Evolutionary conservation across 2,113 vertebrate genomes (phyloP), one percentile per base, ranked within the genome.

Genomic region (Origma solitaria): DNA sequence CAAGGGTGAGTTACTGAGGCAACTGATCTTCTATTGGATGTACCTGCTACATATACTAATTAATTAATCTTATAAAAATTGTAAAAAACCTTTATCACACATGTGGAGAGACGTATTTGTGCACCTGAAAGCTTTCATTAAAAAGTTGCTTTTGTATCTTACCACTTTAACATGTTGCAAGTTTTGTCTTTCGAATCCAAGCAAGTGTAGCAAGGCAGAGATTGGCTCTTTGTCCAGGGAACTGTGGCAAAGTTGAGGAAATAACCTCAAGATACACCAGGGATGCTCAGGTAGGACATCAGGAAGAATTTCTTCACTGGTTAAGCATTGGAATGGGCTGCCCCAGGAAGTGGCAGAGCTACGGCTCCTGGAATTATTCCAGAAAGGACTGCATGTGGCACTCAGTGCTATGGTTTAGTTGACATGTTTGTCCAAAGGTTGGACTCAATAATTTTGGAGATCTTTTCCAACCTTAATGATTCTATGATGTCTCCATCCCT

Each of bases 331-430:
- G 22, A 37, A 24, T 49, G 33, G 25, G 17, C 27, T 2, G 1
- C 31, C 10, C 31, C 50, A 14, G 44, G 35, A 37, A 64, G 25
- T 18, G 68, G 14, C 27, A 42, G 14, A 50, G 18, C 21, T 25
- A 10, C 14, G 40, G 18, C 7, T 40, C 30, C 75, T 64, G 33
- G 35, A 49, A 57, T 6, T 49, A 14, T 31, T 64, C 35, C 64
- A 44, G 42, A 42, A 25, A 42, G 42, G 11, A 35, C 14, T 50
- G 31, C 3, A 19, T 0, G 0, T 66, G 35, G 8, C 51, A 9
- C 25, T 50, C 13, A 22, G 25, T 42, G 25, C 23, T 73, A 12
- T n/a, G 17, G 40, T 58, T 58, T 22, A 27, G 53, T 31, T 76
- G 13, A 21, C 21, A 10, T 35, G 9, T 58, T 76, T 57, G 30